phyloP scores from a whole-genome alignment of 2,113 vertebrate species.

The Cromileptes altivelis region DNA sequence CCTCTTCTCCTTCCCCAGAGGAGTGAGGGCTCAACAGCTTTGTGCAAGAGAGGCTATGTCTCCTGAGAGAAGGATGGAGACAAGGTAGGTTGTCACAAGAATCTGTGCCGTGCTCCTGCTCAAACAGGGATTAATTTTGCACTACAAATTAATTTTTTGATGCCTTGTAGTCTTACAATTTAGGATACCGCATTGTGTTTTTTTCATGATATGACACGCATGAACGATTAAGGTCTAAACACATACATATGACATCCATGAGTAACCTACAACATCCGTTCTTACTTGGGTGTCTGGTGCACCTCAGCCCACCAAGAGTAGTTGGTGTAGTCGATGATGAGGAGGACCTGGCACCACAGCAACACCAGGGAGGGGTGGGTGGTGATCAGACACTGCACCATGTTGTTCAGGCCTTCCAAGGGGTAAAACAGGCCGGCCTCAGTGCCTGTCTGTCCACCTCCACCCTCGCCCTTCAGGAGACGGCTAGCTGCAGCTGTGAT shows the following conservation, averaged over 20 bases:
- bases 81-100: neutral
- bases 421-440: slow-evolving; percentile 88
- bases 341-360: slow-evolving; percentile 98
- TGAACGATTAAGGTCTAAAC: neutral
- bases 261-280: neutral
- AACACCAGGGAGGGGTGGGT: slow-evolving; percentile 97
- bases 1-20: slow-evolving; percentile 86
- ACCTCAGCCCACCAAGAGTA: slow-evolving; percentile 98
- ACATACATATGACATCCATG: too few species aligned
- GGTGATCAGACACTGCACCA: slow-evolving; percentile 92
- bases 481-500: slow-evolving; percentile 94
- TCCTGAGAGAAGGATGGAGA: slow-evolving; percentile 75
- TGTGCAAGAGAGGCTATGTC: slow-evolving; percentile 93
- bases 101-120: neutral
- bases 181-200: neutral
- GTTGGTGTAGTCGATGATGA: slow-evolving; percentile 97
- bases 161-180: neutral
- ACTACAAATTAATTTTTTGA: neutral
- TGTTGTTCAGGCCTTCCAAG: slow-evolving; percentile 89
- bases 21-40: slow-evolving; percentile 92
- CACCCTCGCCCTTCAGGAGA: slow-evolving; percentile 88
- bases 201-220: neutral
- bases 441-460: slow-evolving; percentile 8
- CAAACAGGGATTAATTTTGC: neutral
- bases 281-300: slow-evolving; percentile 94